Conservation (phyloP, 2,888 invertebrate genomes). For the Drosophila prolongata region DNA sequence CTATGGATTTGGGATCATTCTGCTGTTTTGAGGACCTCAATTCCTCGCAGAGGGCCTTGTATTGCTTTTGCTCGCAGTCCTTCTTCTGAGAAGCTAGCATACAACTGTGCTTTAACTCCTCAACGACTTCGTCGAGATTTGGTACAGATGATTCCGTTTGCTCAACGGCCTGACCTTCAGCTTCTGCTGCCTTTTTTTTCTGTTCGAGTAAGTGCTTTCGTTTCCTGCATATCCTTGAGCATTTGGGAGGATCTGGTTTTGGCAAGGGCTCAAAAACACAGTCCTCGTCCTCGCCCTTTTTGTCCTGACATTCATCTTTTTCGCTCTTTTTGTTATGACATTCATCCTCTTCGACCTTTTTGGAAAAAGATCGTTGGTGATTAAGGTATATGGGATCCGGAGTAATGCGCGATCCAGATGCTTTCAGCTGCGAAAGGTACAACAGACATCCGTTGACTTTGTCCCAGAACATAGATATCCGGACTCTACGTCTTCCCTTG, state of each 20-base stretch:
- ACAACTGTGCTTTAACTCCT: background rate
- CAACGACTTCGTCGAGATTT: conserved; percentile 1
- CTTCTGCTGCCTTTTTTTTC: background rate
- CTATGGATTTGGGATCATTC: background rate
- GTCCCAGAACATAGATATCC: background rate
- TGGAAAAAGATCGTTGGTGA: conserved; percentile 3
- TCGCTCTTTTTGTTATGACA: background rate
- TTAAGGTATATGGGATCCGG: background rate
- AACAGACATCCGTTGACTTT: background rate
- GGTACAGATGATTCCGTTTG: background rate
- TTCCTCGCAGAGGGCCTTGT: conserved; percentile 3
- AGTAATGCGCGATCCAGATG: background rate
- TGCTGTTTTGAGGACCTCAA: background rate
- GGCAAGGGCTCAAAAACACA: background rate
- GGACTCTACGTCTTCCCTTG: background rate
- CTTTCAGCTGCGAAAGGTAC: background rate
- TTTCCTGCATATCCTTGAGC: conserved; percentile 11
- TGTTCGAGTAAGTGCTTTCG: background rate
- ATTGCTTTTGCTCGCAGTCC: conserved; percentile 1
- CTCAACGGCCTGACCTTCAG: background rate
- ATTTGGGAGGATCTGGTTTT: background rate
- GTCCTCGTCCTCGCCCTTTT: background rate
- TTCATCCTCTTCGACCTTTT: background rate
- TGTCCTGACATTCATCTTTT: background rate
- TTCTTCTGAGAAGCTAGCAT: background rate